Conservation (phyloP, 2,888 invertebrate species). For the Zaprionus lineosus region DNA sequence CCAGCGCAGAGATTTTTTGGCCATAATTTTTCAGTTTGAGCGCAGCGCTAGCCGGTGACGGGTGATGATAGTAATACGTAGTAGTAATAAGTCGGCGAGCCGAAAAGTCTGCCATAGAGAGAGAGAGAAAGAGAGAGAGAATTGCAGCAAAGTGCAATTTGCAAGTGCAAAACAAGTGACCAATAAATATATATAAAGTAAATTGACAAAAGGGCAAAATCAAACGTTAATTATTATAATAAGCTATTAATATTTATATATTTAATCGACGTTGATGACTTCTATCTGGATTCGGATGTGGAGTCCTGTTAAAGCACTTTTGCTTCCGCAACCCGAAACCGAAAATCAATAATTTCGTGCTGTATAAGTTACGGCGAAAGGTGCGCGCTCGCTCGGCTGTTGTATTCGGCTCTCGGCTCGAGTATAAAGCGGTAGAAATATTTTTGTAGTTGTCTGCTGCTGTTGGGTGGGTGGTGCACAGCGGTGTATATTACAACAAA, state of each 20-base stretch:
- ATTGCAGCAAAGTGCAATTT: conserved; percentile 44
- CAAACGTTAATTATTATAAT: conserved; percentile 6
- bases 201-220: neutral
- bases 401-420: conserved; percentile 42
- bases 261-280: conserved; percentile 23
- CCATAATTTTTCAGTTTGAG: conserved; percentile 74
- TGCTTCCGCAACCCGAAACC: conserved; percentile 71
- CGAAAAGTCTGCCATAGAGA: conserved; percentile 43
- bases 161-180: conserved; percentile 24
- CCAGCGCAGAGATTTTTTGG: conserved; percentile 74
- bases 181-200: conserved; percentile 9
- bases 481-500: conserved; percentile 46
- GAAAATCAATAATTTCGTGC: conserved; percentile 81
- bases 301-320: conserved; percentile 61
- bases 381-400: conserved; percentile 71
- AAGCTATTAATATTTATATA: conserved; percentile 2
- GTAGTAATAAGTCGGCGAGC: conserved; percentile 69
- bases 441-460: conserved; percentile 28
- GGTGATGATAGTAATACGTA: conserved; percentile 73
- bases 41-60: conserved; percentile 76
- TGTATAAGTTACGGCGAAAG: conserved; percentile 82
- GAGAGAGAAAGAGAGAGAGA: conserved; percentile 20
- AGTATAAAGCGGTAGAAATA: conserved; percentile 24
- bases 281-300: conserved; percentile 51
- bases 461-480: conserved; percentile 35